Evolutionary conservation across 2,888 invertebrate species (phyloP).

Genomic region (Thysanoteuthis rhombus): DNA sequence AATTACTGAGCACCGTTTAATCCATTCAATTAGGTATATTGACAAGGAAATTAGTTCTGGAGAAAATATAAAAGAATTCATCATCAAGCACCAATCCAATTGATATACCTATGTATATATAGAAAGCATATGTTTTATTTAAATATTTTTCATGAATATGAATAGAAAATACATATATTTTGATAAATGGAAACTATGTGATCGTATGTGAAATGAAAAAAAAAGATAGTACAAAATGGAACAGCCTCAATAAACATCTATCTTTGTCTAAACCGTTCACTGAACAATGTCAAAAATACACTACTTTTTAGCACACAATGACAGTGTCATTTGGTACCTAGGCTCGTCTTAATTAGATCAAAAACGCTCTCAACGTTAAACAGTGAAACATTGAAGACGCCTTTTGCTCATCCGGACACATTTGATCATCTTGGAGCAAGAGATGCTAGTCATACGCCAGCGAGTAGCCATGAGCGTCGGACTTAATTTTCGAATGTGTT

Average conservation of each 20-base stretch:
- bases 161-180: too few species aligned
- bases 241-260: background rate
- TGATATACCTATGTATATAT: background rate
- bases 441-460: background rate
- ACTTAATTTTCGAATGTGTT: background rate
- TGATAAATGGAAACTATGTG: too few species aligned
- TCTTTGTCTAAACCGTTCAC: background rate
- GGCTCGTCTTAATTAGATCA: background rate
- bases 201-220: background rate
- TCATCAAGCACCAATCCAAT: background rate
- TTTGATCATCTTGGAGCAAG: background rate
- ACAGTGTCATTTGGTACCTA: background rate
- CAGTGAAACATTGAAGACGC: background rate
- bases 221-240: background rate
- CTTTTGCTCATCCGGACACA: background rate
- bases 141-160: background rate
- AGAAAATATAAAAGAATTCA: too few species aligned
- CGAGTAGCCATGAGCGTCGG: background rate
- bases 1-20: too few species aligned
- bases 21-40: too few species aligned
- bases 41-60: too few species aligned
- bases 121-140: background rate
- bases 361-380: background rate
- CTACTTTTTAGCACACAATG: background rate
- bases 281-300: background rate